Evolutionary conservation across 2,113 vertebrate species (phyloP), one percentile per base, ranked within the genome.

Genomic region (Corydoras sp.): DNA sequence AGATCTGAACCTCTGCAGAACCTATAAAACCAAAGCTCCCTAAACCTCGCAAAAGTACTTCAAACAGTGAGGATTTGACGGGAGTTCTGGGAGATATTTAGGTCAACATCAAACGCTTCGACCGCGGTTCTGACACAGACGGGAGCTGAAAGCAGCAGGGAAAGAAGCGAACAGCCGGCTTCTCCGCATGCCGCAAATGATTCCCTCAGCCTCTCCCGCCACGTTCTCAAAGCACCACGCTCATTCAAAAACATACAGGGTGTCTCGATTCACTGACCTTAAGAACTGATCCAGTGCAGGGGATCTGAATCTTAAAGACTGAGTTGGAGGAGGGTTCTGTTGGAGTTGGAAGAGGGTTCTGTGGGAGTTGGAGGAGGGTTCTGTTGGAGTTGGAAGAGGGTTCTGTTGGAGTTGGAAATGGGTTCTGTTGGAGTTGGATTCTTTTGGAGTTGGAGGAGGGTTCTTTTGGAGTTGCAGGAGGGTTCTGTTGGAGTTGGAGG

Each of bases 51-150:
- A 55, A 75, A 79, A 79, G 69, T 79, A 79, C 73, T 56, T 75
- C 69, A 69, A 55, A 69, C 74, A 15, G 69, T 65, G 54, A 32
- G 65, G 62, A 56, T 75, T 69, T 31, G 53, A 65, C 49, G 68
- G 65, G 58, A 62, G 50, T 29, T 78, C 69, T 69, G 54, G 31
- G 59, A 69, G 29, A 75, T 65, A 72, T 79, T 75, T 69, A 69
- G 77, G 77, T 65, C 73, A 75, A 75, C 77, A 79, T 79, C 69
- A 79, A 72, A 79, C 72, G 76, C 73, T 64, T 60, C 54, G 43
- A 68, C 54, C 55, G 62, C 14, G 61, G 56, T 29, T 65, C 58
- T 65, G 73, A 75, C 77, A 75, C 77, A 72, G 73, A 75, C 72
- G 61, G 51, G 55, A 71, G 60, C 72, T n/a, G 65, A 59, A 72